Base-by-base conservation (phyloP, 2,888 invertebrate genomes). In the Sialis fuliginosa region DNA sequence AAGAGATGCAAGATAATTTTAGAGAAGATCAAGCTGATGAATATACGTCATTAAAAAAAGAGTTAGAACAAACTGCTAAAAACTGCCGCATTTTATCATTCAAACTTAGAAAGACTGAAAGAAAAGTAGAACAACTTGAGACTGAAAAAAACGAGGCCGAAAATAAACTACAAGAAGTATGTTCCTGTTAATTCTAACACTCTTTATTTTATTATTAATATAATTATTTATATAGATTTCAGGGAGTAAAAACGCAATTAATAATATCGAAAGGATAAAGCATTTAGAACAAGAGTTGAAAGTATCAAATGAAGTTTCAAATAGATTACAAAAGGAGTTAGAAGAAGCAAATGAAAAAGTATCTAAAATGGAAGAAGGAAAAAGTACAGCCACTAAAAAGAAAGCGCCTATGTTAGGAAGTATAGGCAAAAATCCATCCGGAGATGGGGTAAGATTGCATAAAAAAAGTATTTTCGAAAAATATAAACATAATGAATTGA, bases 1-100 rank as follows among this genome's bases (percentile, higher is more conserved):
- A 98, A 60, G 98, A 98, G 67, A 84, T 98, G 81, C 96, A 97
- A 63, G 97, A 97, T 61, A 90, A 87, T 61, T 92, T 91, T 64
- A 80, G 92, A 56, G 97, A 97, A 63, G 96, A 96, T 58, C 96
- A 97, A 68, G 91, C 90, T 6, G 91, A 95, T 58, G 97, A 96
- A 62, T 96, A 96, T 61, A 81, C 89, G 3, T 88, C 88, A 46
- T 64, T 98, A 44, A 87, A 95, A 67, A 86, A 92, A 60, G 96
- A 96, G 64, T 72, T 98, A 54, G 97, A 98, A 60, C 89, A 91
- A 60, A 89, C 92, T 4, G 91, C 92, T 44, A 99, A 98, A 64
- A 97, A 97, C 68, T 97, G 97, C 67, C 77, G 98, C 56, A 92
- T 98, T 55, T 74, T 98, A 53, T 96, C 97, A 54, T 98, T 98